Base-by-base conservation (phyloP, 2,113 vertebrate species). In the Brienomyrus longianalis region DNA sequence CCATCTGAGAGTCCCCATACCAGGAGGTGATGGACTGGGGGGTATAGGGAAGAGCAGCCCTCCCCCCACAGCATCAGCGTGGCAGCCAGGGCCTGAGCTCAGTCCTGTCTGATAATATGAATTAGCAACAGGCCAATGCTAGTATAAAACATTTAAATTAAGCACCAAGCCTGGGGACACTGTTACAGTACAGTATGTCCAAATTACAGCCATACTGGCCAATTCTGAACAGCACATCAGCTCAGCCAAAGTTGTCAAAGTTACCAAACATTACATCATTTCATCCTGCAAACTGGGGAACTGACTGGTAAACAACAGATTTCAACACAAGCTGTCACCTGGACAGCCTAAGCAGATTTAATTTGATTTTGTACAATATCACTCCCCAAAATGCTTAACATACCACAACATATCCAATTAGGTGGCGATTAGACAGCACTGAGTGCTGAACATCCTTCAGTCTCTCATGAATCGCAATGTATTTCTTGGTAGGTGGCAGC, bases 231-330 rank as follows among this genome's bases (percentile, higher is more conserved):
- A 31, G 27, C n/a, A 70, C 27, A 70, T 70, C 62, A 31, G 62
- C 62, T 70, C 62, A 70, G 62, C 62, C 62, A 70, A 70, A 70
- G n/a, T 70, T 70, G 62, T 70, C 62, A 70, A 70, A 70, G 62
- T 70, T 70, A 70, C 62, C 62, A 70, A 70, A 70, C 62, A 70
- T 70, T 70, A 70, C 62, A 70, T 70, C 62, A 70, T 70, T 70
- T 70, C 62, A 70, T 31, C 11, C 27, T 11, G n/a, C 27, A 31
- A 70, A 31, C 62, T 31, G 27, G 62, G 62, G n/a, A 70, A 27
- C 62, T 27, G 62, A 31, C 62, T 31, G 62, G 62, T 70, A 70
- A 70, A 70, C 62, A 70, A 70, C 62, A 70, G 62, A 70, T 31
- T 70, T 70, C n/a, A 31, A 70, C 62, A 70, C 62, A 70, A 70